phyloP scores from a whole-genome alignment of 1,140 invertebrate genomes.

The Reticulitermes speratus region DNA sequence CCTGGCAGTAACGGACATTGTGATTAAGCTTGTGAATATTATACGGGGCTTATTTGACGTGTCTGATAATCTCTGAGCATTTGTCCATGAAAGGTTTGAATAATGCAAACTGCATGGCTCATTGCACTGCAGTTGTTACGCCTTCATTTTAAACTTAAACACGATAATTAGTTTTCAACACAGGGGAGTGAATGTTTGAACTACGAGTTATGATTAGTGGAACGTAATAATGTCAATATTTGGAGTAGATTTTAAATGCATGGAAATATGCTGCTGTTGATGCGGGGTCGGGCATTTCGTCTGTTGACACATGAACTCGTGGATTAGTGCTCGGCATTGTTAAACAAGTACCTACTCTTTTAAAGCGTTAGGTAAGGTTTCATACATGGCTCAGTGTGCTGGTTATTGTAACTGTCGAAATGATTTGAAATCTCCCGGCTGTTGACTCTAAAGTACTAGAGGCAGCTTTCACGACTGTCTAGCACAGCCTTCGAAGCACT shows the following conservation, averaged over 20 bases:
- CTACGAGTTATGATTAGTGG: not conserved
- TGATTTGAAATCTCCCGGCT: too few relatives aligned
- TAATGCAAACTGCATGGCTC: not conserved
- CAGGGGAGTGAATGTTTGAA: not conserved
- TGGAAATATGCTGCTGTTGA: not conserved
- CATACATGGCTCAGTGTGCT: not conserved
- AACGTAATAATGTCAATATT: conserved; percentile 17
- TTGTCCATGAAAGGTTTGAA: not conserved
- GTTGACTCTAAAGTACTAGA: too few relatives aligned
- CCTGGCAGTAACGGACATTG: not conserved
- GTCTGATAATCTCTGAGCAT: not conserved
- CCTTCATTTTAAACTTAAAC: conserved; percentile 12
- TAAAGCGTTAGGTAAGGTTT: not conserved
- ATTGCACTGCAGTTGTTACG: not conserved
- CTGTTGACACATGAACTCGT: not conserved
- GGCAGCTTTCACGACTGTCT: too few relatives aligned
- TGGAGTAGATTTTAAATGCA: conserved; percentile 19
- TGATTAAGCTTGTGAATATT: not conserved
- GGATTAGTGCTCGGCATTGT: not conserved
- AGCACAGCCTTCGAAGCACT: too few relatives aligned
- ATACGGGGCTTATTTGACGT: not conserved
- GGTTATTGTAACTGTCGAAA: too few relatives aligned
- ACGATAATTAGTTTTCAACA: not conserved
- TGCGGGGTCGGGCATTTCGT: not conserved
- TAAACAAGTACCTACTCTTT: not conserved